Evolutionary conservation across 2,113 vertebrate genomes (phyloP), one percentile per base, ranked within the genome.

Genomic region (Dromaius novaehollandiae): DNA sequence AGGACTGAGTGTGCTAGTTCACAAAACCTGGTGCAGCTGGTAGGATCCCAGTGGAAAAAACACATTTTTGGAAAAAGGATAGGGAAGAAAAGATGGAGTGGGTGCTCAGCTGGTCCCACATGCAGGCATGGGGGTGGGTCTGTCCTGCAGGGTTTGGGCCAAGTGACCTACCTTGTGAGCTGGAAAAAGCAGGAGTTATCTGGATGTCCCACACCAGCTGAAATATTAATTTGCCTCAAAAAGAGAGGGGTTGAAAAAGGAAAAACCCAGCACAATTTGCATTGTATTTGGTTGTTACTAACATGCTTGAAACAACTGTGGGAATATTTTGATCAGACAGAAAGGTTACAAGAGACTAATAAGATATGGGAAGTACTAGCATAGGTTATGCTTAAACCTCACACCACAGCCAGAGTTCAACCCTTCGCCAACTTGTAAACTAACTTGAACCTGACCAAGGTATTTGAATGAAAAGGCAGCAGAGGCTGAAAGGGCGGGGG

Each of bases 31-130:
- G 30, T 53, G 15, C 0, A 1, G 71, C 9, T 12, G n/a, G 19
- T 42, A 38, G 60, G 60, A 70, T 66, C 16, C 56, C 19, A 14
- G 44, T 12, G 73, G n/a, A n/a, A 42, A 12, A 55, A 30, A 28
- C 20, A 26, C 2, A 20, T 36, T 22, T 3, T 19, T 30, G 46
- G 14, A n/a, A 68, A 15, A 26, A 76, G 18, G 42, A 63, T 0
- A 56, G 44, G 0, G 0, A 84, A 34, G 44, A 40, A 20, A 26
- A 58, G 21, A 34, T 5, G n/a, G 26, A 63, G 15, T 1, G 18
- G 26, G 46, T 30, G 13, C 26, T 34, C 24, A 38, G 8, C 79
- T 81, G 40, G 46, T 40, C 60, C 64, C 69, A 84, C 6, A 60
- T 3, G 44, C 60, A 77, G 42, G 58, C 3, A 2, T 13, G 24